A percentile compares a stretch with the other conserved stretches of the same genome.
phyloP scores from a whole-genome alignment of 2,797 vertebrate genomes.

The Cephalopachus bancanus region DNA sequence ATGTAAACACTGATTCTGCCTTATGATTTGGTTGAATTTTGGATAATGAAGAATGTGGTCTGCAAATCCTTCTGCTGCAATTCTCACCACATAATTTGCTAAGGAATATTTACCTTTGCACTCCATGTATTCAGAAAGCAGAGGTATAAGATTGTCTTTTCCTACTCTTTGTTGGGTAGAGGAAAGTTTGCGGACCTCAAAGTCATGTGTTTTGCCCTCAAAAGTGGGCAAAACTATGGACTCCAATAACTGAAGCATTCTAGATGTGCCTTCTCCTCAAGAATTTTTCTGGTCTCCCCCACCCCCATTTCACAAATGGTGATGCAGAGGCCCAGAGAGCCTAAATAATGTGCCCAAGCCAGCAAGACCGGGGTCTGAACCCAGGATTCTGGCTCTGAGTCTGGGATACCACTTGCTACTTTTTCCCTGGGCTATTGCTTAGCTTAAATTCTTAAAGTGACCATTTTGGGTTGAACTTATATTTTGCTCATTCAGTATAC shows the following conservation, averaged over 20 bases:
- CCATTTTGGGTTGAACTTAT: background rate
- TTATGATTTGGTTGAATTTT: constrained; percentile 63
- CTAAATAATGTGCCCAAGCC: background rate
- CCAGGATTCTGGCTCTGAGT: background rate
- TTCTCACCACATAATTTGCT: constrained; percentile 50
- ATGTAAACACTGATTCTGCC: constrained; percentile 42
- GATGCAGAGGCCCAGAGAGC: background rate
- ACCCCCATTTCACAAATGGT: background rate
- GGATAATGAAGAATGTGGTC: constrained; percentile 43
- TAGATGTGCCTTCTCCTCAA: background rate
- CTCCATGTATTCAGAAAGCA: background rate
- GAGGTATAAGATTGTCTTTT: background rate
- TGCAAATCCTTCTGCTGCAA: constrained; percentile 60
- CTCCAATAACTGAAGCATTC: background rate
- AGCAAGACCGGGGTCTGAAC: background rate
- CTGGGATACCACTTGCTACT: background rate
- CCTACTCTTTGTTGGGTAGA: background rate
- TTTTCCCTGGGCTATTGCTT: background rate
- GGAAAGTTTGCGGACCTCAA: background rate
- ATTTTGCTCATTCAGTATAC: constrained; percentile 42
- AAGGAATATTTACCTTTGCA: constrained; percentile 73
- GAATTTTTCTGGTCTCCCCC: background rate
- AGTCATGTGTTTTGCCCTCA: background rate
- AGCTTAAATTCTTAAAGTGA: constrained; percentile 27
- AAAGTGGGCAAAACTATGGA: background rate